Conservation (phyloP, 2,888 invertebrate species). For the Scotopteryx bipunctaria region DNA sequence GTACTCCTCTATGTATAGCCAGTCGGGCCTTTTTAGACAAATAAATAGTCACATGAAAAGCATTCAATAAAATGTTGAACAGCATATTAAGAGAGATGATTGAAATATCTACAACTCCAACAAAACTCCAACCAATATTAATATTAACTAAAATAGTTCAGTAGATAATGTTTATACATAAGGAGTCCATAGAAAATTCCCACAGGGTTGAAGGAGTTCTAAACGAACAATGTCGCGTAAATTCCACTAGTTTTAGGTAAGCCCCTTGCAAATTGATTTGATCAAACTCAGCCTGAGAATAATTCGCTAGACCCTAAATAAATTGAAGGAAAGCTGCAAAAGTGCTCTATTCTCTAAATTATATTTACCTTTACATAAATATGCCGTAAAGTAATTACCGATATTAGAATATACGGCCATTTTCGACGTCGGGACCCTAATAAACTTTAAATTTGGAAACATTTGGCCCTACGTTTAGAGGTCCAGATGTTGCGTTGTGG, state of each 20-base stretch:
- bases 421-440: constrained; percentile 48
- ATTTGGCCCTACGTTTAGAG: constrained; percentile 56
- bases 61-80: too few relatives aligned
- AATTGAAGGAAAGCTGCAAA: constrained; percentile 32
- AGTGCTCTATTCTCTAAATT: constrained; percentile 35
- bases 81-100: too few relatives aligned
- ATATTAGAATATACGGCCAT: constrained; percentile 44
- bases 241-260: neutral
- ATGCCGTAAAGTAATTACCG: constrained; percentile 42
- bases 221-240: neutral
- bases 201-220: too few relatives aligned
- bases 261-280: neutral
- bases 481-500: constrained; percentile 54
- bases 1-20: too few relatives aligned
- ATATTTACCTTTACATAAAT: constrained; percentile 40
- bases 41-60: too few relatives aligned
- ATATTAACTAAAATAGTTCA: too few relatives aligned
- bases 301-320: constrained; percentile 27
- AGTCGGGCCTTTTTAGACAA: too few relatives aligned
- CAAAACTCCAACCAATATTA: too few relatives aligned
- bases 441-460: constrained; percentile 65
- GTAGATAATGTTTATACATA: too few relatives aligned
- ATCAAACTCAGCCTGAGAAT: constrained; percentile 17
- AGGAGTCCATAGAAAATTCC: neutral
- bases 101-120: too few relatives aligned